phyloP scores from a whole-genome alignment of 2,113 vertebrate genomes.

The Nipponia nippon region DNA sequence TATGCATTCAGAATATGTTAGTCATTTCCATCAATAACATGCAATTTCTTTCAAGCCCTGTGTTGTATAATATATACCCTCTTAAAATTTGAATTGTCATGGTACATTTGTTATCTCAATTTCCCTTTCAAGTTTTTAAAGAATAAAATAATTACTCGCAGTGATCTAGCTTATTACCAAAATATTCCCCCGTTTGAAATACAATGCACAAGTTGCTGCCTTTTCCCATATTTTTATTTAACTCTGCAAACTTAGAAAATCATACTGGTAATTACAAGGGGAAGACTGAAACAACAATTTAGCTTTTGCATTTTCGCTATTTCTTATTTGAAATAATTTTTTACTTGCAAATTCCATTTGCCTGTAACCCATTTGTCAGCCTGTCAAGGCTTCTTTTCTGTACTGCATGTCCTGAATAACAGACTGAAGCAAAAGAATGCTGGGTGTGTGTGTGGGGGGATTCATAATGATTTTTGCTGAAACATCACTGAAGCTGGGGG shows the following conservation, averaged over 20 bases:
- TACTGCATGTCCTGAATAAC: neutral
- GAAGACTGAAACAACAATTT: neutral
- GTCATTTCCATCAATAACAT: neutral
- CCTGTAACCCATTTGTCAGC: neutral
- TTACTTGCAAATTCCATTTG: slow-evolving; percentile 4
- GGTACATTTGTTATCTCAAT: neutral
- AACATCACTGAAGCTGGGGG: neutral
- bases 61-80: neutral
- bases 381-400: neutral
- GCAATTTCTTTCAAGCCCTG: neutral
- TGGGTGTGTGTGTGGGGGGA: accelerated
- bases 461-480: neutral
- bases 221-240: neutral
- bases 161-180: neutral
- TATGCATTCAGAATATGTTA: neutral
- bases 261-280: neutral
- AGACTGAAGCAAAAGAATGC: neutral
- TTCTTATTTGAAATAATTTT: neutral
- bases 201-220: neutral
- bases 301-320: neutral
- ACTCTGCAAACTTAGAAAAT: neutral
- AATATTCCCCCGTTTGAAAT: neutral
- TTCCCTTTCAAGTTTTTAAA: neutral
- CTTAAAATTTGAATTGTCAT: neutral
- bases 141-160: neutral